Base-by-base conservation (phyloP, 2,797 vertebrate genomes). In the Sciurus carolinensis region DNA sequence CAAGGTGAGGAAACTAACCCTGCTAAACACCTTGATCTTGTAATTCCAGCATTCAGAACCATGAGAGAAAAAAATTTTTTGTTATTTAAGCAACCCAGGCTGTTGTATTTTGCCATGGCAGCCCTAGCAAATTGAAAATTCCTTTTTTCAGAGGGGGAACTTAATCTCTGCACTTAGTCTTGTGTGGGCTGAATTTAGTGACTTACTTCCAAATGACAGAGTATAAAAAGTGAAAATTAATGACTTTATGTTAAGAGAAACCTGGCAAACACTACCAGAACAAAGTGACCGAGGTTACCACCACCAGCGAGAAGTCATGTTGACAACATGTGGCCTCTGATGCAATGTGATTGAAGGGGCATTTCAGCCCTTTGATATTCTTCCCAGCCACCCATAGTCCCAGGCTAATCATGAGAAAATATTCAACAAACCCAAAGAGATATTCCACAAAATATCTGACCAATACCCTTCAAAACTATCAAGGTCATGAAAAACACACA, bases 361-460 rank as follows among this genome's bases (percentile, higher is more conserved):
- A 10, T 24, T 59, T 59, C 57, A 59, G 57, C 57, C 57, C 24
- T 26, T 22, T 59, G 22, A 8, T 59, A 26, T 59, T 59, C 57
- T 26, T 59, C 57, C 57, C 57, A 59, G 22, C 9, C 57, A 59
- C 5, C 47, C 54, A 62, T 50, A n/a, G 59, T 59, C 47, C 4
- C 22, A 76, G 42, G 4, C 1, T 5, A 90, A 81, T 18, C 47
- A 7, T 14, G 42, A 93, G 67, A 75, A 83, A 83, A 71, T 39
- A 76, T 62, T 39, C 67, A 11, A 57, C n/a, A 71, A 76, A 82
- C 30, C n/a, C 42, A 69, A 52, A 75, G 69, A 71, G 42, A 90
- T 18, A 90, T n/a, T 54, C 30, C 66, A 85, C 66, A 73, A 73
- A 47, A 67, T 93, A 86, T 62, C 50, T 76, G n/a, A 90, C 28